Evolutionary conservation across 1,140 invertebrate genomes (phyloP).

Genomic region (Phocides pigmalion): DNA sequence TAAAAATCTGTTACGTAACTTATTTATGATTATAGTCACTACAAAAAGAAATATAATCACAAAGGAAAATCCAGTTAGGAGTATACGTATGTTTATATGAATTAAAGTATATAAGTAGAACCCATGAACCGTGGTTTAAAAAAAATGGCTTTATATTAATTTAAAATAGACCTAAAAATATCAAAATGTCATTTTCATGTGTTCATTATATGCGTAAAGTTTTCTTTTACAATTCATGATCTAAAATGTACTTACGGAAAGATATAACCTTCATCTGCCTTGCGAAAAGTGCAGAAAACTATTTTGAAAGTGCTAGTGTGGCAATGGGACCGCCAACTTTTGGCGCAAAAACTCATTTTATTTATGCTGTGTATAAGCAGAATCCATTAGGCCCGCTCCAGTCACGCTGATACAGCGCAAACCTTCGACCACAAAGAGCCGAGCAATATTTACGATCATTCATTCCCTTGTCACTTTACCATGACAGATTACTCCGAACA

Average conservation of each 20-base stretch:
- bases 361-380: conserved; percentile 49
- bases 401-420: conserved; percentile 58
- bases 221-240: not conserved
- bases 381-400: conserved; percentile 59
- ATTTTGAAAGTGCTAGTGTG: conserved; percentile 6
- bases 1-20: too few species aligned
- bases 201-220: not conserved
- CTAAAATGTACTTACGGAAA: conserved; percentile 14
- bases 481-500: conserved; percentile 54
- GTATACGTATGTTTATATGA: too few species aligned
- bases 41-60: too few species aligned
- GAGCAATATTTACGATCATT: conserved; percentile 67
- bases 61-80: too few species aligned
- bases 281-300: conserved; percentile 14
- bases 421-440: conserved; percentile 45
- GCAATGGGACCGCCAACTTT: conserved; percentile 19
- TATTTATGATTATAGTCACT: too few species aligned
- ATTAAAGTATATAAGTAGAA: too few species aligned
- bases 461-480: conserved; percentile 61
- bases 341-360: conserved; percentile 48
- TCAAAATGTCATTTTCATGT: too few species aligned
- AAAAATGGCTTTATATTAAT: too few species aligned
- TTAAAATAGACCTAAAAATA: too few species aligned
- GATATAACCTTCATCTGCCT: not conserved
- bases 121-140: too few species aligned